A percentile compares a stretch with the other conserved stretches of the same genome.
Conservation (phyloP, 2,888 invertebrate genomes). For the Xestia rhomboidea region DNA sequence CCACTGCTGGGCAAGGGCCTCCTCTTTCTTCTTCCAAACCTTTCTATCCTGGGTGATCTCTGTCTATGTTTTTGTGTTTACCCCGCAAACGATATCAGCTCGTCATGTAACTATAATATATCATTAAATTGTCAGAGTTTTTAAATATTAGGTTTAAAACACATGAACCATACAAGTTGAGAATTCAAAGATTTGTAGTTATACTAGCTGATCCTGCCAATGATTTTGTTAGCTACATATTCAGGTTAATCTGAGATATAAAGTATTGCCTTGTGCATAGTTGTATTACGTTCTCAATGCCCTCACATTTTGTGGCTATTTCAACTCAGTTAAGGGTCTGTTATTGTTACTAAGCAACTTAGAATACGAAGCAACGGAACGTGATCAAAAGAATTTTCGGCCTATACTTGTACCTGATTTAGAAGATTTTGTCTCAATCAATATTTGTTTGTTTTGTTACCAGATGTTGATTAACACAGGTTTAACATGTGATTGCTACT, state of each 20-base stretch:
- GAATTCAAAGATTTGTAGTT: not conserved
- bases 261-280: not conserved
- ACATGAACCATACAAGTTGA: not conserved
- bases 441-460: too few species aligned
- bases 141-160: not conserved
- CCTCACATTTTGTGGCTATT: too few species aligned
- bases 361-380: too few species aligned
- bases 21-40: not conserved
- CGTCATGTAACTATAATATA: not conserved
- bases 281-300: too few species aligned
- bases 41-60: not conserved
- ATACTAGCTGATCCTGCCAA: not conserved
- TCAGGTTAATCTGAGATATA: conserved; percentile 11
- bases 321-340: too few species aligned
- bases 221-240: conserved; percentile 1
- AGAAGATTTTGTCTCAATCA: too few species aligned
- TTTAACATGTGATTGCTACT: too few species aligned
- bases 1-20: not conserved
- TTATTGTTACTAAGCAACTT: too few species aligned
- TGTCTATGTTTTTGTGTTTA: not conserved
- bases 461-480: too few species aligned
- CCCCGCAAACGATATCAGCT: not conserved
- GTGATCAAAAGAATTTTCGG: too few species aligned
- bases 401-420: too few species aligned
- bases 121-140: not conserved